phyloP scores from a whole-genome alignment of 2,113 vertebrate species.

The Ciconia maguari region DNA sequence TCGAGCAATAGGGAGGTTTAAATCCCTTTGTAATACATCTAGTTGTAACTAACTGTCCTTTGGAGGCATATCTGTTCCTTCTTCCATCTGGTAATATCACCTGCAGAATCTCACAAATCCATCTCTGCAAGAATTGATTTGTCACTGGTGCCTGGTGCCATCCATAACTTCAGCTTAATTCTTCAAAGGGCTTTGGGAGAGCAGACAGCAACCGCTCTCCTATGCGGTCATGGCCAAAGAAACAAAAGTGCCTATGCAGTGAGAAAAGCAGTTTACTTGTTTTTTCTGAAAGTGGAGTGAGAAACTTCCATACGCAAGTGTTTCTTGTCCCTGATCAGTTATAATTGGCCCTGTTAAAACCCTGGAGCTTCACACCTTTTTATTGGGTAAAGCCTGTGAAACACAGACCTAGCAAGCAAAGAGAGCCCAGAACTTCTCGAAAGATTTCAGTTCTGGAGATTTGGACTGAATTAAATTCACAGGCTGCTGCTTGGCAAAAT shows the following conservation, averaged over 20 bases:
- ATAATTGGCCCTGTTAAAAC: background rate
- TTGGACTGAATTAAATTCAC: background rate
- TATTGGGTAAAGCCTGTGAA: background rate
- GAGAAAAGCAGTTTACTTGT: background rate
- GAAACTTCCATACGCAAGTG: background rate
- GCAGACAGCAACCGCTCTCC: background rate
- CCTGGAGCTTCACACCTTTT: background rate
- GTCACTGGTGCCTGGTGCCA: background rate
- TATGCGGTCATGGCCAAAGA: background rate
- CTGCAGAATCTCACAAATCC: constrained; percentile 27
- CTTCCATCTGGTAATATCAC: background rate
- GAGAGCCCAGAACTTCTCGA: background rate
- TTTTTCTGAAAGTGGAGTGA: background rate
- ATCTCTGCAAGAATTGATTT: constrained; percentile 23
- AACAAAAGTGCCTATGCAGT: background rate
- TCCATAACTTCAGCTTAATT: background rate
- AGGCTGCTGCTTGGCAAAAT: background rate
- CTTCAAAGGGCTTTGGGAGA: background rate
- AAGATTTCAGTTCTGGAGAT: background rate
- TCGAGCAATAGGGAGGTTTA: background rate
- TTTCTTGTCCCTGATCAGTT: background rate
- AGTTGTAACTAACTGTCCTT: constrained; percentile 33
- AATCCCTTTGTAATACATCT: background rate
- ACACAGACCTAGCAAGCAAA: background rate
- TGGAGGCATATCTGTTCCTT: background rate